These are phyloP conservation scores for Oxyscelio sp. DNA, from an alignment of 2,888 invertebrate species.

Conservation along the genomic window DNA sequence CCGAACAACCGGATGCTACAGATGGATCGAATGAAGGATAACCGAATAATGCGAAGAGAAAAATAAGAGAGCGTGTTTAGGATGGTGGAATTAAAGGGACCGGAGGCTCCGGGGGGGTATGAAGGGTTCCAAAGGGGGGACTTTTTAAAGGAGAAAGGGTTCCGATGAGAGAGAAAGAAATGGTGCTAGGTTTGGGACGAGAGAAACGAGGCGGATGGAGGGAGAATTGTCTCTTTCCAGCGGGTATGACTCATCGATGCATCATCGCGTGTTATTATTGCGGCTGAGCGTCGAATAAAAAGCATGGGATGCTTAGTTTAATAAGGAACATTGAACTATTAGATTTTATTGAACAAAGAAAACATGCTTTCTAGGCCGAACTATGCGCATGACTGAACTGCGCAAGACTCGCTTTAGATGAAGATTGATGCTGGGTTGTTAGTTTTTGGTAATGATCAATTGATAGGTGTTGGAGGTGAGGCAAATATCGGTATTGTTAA, in stretches of 20 bases:
- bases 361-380: background rate
- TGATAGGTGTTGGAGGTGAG: background rate
- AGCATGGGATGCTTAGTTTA: constrained; percentile 45
- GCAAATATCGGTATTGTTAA: too few species aligned
- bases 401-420: background rate
- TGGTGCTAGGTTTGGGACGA: background rate
- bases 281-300: constrained; percentile 13
- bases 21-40: constrained; percentile 75
- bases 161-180: background rate
- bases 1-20: constrained; percentile 47
- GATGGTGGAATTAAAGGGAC: constrained; percentile 20
- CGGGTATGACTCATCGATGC: constrained; percentile 53
- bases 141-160: constrained; percentile 18
- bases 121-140: too few species aligned
- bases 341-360: constrained; percentile 18
- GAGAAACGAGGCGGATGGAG: background rate
- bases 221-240: constrained; percentile 4
- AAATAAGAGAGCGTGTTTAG: constrained; percentile 54
- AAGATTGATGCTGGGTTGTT: background rate
- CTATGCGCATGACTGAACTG: constrained; percentile 10
- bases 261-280: constrained; percentile 44
- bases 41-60: constrained; percentile 51
- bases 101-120: too few species aligned
- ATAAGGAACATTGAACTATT: constrained; percentile 41
- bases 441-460: background rate